These are phyloP conservation scores for Melanchra persicariae DNA, from an alignment of 2,888 invertebrate genomes.

Conservation along the genomic window DNA sequence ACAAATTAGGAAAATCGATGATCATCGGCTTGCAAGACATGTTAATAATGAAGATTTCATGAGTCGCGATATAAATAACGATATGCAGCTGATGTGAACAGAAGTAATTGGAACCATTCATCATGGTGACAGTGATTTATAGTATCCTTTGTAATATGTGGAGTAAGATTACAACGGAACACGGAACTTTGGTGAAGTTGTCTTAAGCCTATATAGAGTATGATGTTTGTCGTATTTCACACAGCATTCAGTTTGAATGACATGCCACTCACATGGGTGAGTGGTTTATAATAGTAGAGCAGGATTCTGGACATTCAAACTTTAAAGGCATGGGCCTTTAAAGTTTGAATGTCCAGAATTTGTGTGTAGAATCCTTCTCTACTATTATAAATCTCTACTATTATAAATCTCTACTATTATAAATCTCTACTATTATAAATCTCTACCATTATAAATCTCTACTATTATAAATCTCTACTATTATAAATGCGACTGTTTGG, in stretches of 20 bases:
- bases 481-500: too few relatives aligned
- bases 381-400: too few relatives aligned
- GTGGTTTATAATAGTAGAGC: too few relatives aligned
- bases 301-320: too few relatives aligned
- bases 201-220: constrained; percentile 4
- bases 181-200: constrained; percentile 25
- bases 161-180: constrained; percentile 41
- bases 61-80: constrained; percentile 34
- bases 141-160: constrained; percentile 32
- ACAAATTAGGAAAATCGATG: background rate
- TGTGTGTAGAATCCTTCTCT: too few relatives aligned
- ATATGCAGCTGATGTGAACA: constrained; percentile 44
- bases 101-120: constrained; percentile 51
- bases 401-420: too few relatives aligned
- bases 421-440: too few relatives aligned
- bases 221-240: background rate
- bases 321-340: too few relatives aligned
- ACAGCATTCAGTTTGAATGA: too few relatives aligned
- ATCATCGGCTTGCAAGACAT: background rate
- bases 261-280: too few relatives aligned
- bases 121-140: constrained; percentile 62
- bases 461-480: too few relatives aligned
- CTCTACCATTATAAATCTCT: too few relatives aligned
- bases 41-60: constrained; percentile 36
- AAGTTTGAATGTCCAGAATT: background rate